A percentile compares a stretch with the other conserved stretches of the same genome.
Evolutionary conservation across 2,888 invertebrate species (phyloP).

Genomic region (Agrochola circellaris): DNA sequence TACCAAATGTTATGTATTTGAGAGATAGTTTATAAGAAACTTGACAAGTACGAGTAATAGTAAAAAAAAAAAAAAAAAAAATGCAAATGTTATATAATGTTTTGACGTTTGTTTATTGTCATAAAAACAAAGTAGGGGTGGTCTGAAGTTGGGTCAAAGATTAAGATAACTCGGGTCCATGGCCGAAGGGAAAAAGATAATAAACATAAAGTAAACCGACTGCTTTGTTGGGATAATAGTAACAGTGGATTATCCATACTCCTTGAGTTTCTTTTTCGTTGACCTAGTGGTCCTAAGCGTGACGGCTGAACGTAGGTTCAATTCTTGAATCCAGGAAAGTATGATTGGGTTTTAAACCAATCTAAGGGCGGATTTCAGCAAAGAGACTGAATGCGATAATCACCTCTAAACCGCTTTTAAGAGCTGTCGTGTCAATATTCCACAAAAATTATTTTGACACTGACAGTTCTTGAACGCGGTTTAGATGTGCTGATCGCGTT

Average conservation of each 20-base stretch:
- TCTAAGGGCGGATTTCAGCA: background rate
- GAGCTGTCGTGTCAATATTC: background rate
- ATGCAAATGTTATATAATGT: too few relatives aligned
- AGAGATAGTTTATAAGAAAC: background rate
- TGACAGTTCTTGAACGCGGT: background rate
- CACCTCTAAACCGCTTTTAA: background rate
- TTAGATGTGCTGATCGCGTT: background rate
- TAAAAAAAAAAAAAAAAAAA: too few relatives aligned
- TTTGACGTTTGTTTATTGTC: constrained; percentile 31
- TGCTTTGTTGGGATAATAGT: constrained; percentile 20
- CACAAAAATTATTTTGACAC: background rate
- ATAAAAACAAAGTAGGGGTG: constrained; percentile 22
- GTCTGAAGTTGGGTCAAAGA: constrained; percentile 18
- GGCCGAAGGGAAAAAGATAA: constrained; percentile 29
- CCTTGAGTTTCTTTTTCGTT: background rate
- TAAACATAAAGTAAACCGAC: constrained; percentile 12
- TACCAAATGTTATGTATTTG: background rate
- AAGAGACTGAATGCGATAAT: background rate
- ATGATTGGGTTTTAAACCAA: background rate
- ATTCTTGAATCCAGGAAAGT: background rate
- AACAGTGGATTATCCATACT: constrained; percentile 6
- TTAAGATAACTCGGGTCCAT: constrained; percentile 31
- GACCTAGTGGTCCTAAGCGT: too few relatives aligned
- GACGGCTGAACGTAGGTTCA: background rate
- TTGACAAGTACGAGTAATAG: too few relatives aligned